Evolutionary conservation across 2,113 vertebrate genomes (phyloP).

Genomic region (Gulo gulo): DNA sequence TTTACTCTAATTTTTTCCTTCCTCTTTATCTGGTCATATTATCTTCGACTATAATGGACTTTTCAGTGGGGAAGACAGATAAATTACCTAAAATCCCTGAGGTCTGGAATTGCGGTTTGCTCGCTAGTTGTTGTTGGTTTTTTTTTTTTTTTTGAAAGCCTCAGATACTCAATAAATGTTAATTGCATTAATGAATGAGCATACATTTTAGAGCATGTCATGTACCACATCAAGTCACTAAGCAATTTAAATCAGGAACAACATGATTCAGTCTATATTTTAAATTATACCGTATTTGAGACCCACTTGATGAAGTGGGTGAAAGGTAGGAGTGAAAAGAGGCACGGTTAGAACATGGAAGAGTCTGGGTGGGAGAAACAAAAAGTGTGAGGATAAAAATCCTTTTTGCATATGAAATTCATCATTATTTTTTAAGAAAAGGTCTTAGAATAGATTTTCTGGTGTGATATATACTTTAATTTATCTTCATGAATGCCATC

Average conservation of each 20-base stretch:
- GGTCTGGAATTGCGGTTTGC: neutral
- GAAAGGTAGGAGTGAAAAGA: neutral
- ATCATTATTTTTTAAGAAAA: neutral
- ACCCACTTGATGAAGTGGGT: neutral
- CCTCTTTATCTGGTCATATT: neutral
- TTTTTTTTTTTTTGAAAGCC: neutral
- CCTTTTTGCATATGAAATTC: neutral
- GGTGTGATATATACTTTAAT: neutral
- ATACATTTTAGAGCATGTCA: neutral
- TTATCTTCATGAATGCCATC: neutral
- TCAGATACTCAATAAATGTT: neutral
- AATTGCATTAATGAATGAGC: conserved; percentile 7
- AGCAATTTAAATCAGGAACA: neutral
- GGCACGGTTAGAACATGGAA: neutral
- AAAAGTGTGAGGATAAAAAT: neutral
- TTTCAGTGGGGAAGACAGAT: neutral
- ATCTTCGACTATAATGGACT: neutral
- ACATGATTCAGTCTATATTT: neutral
- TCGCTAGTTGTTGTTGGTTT: neutral
- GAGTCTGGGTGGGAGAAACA: neutral
- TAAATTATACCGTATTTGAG: neutral
- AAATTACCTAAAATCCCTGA: neutral
- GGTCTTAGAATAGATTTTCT: neutral
- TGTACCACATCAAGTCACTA: neutral
- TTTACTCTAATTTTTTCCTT: neutral